Percentiles rank a stretch among this genome's conserved stretches.
Conservation (phyloP, 2,113 vertebrate species). For the Pangasianodon hypophthalmus region DNA sequence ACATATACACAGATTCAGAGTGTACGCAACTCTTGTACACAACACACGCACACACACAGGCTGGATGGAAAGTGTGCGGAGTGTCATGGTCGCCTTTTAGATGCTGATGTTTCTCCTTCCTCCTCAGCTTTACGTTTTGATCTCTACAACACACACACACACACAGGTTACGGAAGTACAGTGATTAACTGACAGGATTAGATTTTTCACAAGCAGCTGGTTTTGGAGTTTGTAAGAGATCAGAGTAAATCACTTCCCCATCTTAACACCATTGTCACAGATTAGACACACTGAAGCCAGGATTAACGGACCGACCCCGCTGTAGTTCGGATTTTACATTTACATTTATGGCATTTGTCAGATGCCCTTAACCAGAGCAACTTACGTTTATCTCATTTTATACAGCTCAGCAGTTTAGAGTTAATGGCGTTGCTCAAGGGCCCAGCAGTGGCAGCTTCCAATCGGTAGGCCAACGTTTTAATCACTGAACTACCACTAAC, state of each 20-base stretch:
- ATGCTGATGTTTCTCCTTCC: slow-evolving; percentile 22
- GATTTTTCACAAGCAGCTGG: background rate
- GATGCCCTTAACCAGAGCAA: too few species aligned
- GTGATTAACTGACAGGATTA: background rate
- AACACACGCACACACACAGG: background rate
- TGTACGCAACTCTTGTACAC: background rate
- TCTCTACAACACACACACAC: background rate
- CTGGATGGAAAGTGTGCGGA: background rate
- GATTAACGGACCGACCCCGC: background rate
- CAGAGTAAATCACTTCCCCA: background rate
- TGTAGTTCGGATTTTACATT: background rate
- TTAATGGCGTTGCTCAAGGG: too few species aligned
- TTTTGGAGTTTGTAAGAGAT: background rate
- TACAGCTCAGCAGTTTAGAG: too few species aligned
- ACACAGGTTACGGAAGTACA: background rate
- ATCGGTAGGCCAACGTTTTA: too few species aligned
- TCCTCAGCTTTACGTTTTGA: slow-evolving; percentile 59
- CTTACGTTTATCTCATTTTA: too few species aligned
- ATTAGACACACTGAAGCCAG: background rate
- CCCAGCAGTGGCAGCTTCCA: background rate
- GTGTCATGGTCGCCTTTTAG: slow-evolving; percentile 57
- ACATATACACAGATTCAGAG: background rate
- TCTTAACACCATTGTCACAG: background rate
- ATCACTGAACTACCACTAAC: background rate
- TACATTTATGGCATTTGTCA: too few species aligned